These are phyloP conservation scores for Accipiter virgatus DNA, from an alignment of 2,113 vertebrate genomes.

Conservation along the genomic window DNA sequence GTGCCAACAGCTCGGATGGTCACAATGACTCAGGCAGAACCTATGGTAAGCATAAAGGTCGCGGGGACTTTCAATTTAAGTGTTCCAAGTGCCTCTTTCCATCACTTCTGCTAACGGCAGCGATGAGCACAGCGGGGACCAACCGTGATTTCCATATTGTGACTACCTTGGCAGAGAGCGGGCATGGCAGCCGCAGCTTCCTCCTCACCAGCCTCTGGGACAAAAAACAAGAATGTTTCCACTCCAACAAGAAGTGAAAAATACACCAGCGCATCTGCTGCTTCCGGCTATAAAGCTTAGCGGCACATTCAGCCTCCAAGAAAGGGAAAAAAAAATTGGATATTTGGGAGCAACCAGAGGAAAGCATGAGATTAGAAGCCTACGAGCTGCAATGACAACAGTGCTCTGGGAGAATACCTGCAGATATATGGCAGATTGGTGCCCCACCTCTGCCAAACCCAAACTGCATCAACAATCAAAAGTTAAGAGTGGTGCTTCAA, in stretches of 20 bases:
- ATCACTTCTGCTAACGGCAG: neutral
- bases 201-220: neutral
- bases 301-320: neutral
- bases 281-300: neutral
- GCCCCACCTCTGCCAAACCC: neutral
- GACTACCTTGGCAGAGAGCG: rapidly evolving
- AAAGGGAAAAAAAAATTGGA: neutral
- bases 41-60: neutral
- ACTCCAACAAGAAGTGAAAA: neutral
- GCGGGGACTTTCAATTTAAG: neutral
- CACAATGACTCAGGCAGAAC: neutral
- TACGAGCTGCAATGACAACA: rapidly evolving
- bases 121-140: rapidly evolving
- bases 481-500: neutral
- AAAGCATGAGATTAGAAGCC: neutral
- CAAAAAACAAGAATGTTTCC: neutral
- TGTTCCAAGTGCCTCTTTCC: neutral
- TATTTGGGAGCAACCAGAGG: neutral
- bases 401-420: neutral
- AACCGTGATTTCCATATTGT: rapidly evolving
- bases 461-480: neutral
- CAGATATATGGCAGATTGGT: neutral
- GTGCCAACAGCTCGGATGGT: neutral
- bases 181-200: neutral
- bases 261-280: neutral